Base-by-base conservation (phyloP, 2,888 invertebrate genomes). In the Agrypnus murinus region DNA sequence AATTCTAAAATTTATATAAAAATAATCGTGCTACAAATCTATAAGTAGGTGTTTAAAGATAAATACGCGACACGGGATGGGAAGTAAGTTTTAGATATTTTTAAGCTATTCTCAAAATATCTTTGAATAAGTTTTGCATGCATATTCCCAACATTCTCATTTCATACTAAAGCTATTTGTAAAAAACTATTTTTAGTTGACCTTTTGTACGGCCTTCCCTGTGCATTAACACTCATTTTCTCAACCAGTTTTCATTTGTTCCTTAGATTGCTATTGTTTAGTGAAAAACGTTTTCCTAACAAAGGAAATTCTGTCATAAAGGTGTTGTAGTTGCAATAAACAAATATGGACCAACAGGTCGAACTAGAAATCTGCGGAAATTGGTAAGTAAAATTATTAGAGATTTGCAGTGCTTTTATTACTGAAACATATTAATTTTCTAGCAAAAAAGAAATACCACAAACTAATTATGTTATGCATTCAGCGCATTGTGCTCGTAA, bases 371-470 rank as follows among this genome's bases (percentile, higher is more conserved):
- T 82, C 65, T 89, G 89, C 80, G 83, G 84, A 36, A 89, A 89
- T 82, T 89, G 88, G 88, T 89, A 77, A 87, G 88, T 84, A 64
- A 73, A 74, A 5, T 25, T 5, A 25, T 25, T 25, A 25, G 25
- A 5, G 25, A 3, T 25, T 25, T 3, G 25, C 5, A 25, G 25
- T 3, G n/a, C n/a, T 74, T 68, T 77, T 75, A 76, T 43, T 43
- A 9, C 43, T 6, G 2, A 12, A 5, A 25, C 7, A 7, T 40
- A 40, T 46, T 46, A 53, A 25, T 31, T 57, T 65, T 85, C 10
- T 86, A 92, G 92, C 84, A 92, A 92, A 81, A 88, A 90, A 48
- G 91, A 92, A 78, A 91, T 93, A 62, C 91, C 92, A 0, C 86
- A 88, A 6, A 86, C 84, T 60, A 93, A 93, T 84, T 92, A 90